phyloP scores from a whole-genome alignment of 2,888 invertebrate species.

The Nemurella pictetii region DNA sequence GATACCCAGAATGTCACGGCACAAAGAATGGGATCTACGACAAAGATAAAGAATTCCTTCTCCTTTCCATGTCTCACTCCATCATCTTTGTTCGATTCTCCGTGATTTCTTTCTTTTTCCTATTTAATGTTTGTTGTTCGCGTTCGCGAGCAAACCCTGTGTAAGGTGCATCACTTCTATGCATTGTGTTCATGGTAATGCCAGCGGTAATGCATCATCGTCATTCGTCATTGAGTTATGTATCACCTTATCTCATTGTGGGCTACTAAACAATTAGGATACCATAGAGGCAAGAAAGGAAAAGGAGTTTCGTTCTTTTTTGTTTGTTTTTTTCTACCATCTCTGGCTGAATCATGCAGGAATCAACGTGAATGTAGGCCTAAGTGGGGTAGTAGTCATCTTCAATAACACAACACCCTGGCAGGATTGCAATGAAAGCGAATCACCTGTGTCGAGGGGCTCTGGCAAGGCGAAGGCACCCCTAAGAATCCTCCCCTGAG shows the following conservation, averaged over 20 bases:
- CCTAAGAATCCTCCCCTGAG: not conserved
- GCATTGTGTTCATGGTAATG: not conserved
- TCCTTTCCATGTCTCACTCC: not conserved
- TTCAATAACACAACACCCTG: slow-evolving; percentile 13
- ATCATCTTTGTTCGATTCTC: not conserved
- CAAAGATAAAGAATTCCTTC: not conserved
- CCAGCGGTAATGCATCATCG: not conserved
- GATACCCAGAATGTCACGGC: not conserved
- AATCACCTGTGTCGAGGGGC: slow-evolving; percentile 24
- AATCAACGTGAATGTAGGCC: not conserved
- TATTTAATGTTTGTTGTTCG: not conserved
- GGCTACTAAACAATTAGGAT: slow-evolving; percentile 7
- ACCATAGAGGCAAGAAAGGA: not conserved
- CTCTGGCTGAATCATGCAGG: not conserved
- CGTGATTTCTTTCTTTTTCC: not conserved
- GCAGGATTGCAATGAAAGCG: slow-evolving; percentile 1
- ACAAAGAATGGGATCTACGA: not conserved
- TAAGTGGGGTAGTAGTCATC: slow-evolving; percentile 13
- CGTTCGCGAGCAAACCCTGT: not conserved
- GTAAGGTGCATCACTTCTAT: not conserved
- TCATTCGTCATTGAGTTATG: not conserved
- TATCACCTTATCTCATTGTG: not conserved
- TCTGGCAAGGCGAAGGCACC: not conserved
- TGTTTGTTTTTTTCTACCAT: not conserved
- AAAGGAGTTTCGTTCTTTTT: not conserved